These are phyloP conservation scores for Limonius californicus DNA, from an alignment of 1,140 invertebrate species.

Conservation along the genomic window DNA sequence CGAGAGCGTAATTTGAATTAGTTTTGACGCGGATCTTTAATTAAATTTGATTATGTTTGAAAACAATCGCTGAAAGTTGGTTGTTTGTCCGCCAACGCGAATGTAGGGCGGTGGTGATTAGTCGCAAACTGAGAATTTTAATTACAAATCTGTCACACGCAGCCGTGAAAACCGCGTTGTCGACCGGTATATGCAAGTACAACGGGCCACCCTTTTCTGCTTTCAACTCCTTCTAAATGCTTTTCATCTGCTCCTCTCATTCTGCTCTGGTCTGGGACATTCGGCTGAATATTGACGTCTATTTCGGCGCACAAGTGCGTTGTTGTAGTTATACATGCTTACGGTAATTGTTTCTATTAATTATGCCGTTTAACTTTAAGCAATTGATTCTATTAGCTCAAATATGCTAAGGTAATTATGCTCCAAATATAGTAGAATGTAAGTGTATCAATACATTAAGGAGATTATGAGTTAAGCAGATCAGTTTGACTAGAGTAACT, in stretches of 20 bases:
- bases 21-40: slow-evolving; percentile 23
- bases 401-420: too few relatives aligned
- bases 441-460: too few relatives aligned
- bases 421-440: too few relatives aligned
- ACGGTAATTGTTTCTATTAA: too few relatives aligned
- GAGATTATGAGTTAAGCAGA: too few relatives aligned
- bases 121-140: slow-evolving; percentile 36
- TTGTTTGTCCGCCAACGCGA: slow-evolving; percentile 22
- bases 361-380: too few relatives aligned
- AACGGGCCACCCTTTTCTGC: neutral
- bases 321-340: too few relatives aligned
- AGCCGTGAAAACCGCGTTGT: slow-evolving; percentile 41
- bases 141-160: slow-evolving; percentile 36
- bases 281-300: neutral
- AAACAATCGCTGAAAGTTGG: slow-evolving; percentile 22
- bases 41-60: slow-evolving; percentile 29
- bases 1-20: slow-evolving; percentile 18
- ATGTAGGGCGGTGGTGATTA: slow-evolving; percentile 24
- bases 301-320: neutral
- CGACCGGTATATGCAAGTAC: slow-evolving; percentile 9
- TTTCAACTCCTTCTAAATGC: neutral
- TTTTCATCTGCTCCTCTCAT: neutral
- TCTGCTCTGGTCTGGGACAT: neutral
- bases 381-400: too few relatives aligned
- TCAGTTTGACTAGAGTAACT: too few relatives aligned